Conservation (phyloP, 2,797 vertebrate genomes). For the Acomys russatus region DNA sequence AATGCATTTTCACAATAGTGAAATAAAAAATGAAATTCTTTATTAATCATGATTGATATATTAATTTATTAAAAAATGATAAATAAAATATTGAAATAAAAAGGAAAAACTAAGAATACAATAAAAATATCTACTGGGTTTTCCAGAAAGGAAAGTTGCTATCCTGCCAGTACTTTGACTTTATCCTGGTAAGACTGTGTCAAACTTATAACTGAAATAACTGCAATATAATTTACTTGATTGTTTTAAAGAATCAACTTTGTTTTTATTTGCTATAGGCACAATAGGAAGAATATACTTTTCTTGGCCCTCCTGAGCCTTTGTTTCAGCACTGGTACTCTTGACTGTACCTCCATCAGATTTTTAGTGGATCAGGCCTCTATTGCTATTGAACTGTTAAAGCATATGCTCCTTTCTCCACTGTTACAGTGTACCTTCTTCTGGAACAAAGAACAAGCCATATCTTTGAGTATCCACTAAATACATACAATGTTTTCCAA, state of each 20-base stretch:
- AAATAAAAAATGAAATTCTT: not conserved
- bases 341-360: not conserved
- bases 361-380: not conserved
- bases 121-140: not conserved
- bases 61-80: not conserved
- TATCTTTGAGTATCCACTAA: not conserved
- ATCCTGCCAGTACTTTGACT: not conserved
- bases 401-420: not conserved
- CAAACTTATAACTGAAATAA: not conserved
- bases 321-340: not conserved
- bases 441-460: not conserved
- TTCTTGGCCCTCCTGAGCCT: not conserved
- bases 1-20: not conserved
- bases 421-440: not conserved
- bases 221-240: not conserved
- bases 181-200: not conserved
- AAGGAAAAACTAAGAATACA: not conserved
- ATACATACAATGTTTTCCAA: not conserved
- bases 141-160: not conserved
- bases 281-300: not conserved
- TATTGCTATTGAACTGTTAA: slow-evolving; percentile 16
- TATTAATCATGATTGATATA: not conserved
- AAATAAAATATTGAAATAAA: not conserved
- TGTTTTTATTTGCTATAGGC: not conserved
- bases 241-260: not conserved